phyloP scores from a whole-genome alignment of 2,888 invertebrate species.

The Metacarcinus magister region DNA sequence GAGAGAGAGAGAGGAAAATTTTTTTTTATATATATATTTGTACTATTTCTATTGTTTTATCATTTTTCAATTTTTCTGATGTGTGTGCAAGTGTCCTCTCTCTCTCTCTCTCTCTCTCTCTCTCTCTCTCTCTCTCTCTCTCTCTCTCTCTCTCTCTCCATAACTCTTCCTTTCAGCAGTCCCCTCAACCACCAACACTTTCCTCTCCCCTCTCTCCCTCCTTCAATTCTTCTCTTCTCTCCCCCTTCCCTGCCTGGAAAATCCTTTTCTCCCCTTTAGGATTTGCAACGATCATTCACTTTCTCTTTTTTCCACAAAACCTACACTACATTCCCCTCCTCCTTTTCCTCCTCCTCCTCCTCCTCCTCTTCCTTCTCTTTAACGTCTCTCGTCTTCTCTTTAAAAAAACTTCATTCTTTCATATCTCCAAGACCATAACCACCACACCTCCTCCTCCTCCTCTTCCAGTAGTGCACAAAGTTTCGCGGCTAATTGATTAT shows the following conservation, averaged over 20 bases:
- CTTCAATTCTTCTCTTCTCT: background rate
- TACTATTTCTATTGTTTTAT: no score
- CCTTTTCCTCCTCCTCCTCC: background rate
- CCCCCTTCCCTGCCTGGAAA: background rate
- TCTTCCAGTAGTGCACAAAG: background rate
- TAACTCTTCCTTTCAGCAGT: background rate
- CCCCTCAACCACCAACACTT: background rate
- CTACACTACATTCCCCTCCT: background rate
- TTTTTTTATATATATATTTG: background rate
- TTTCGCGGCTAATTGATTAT: no score
- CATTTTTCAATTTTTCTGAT: background rate
- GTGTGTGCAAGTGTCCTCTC: background rate
- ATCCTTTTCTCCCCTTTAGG: no score
- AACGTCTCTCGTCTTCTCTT: background rate
- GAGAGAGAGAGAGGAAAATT: background rate
- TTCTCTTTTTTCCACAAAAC: background rate
- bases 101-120: background rate
- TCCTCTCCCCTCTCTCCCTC: background rate
- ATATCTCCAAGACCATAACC: background rate
- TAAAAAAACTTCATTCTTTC: no score
- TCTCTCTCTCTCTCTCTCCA: background rate
- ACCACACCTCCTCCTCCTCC: background rate
- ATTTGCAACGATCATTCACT: background rate
- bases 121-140: no score
- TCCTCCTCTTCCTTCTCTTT: background rate